Evolutionary conservation across 2,797 vertebrate species (phyloP).

Genomic region (Antennarius maculatus): DNA sequence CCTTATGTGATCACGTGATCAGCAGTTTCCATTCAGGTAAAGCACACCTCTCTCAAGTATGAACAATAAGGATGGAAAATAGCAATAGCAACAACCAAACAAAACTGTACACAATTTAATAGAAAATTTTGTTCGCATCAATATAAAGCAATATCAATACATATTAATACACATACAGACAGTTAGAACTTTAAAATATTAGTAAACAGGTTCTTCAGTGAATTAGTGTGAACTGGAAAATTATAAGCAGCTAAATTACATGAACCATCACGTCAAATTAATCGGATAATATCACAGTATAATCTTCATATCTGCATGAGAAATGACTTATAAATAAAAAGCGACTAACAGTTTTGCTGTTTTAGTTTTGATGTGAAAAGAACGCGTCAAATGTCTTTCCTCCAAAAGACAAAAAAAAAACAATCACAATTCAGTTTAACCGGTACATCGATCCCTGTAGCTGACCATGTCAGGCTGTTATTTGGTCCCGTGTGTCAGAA

Average conservation of each 20-base stretch:
- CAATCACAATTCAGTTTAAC: slow-evolving; percentile 19
- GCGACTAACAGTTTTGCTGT: slow-evolving; percentile 22
- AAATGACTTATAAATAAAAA: slow-evolving; percentile 8
- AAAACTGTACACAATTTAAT: slow-evolving; percentile 64
- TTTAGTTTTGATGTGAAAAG: background rate
- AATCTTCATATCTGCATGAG: slow-evolving; percentile 42
- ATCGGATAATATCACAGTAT: slow-evolving; percentile 64
- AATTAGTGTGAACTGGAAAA: slow-evolving; percentile 25
- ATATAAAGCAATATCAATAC: slow-evolving; percentile 61
- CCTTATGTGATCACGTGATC: slow-evolving; percentile 54
- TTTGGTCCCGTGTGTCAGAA: slow-evolving; percentile 60
- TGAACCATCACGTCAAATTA: slow-evolving; percentile 36
- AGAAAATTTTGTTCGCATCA: slow-evolving; percentile 57
- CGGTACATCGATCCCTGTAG: slow-evolving; percentile 34
- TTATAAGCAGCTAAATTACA: slow-evolving; percentile 34
- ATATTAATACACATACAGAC: slow-evolving; percentile 44
- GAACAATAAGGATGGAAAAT: slow-evolving; percentile 47
- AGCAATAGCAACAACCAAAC: slow-evolving; percentile 50
- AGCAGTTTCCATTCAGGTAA: slow-evolving; percentile 21
- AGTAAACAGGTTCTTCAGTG: slow-evolving; percentile 38
- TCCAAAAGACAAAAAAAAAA: slow-evolving; percentile 1
- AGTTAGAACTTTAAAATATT: slow-evolving; percentile 39
- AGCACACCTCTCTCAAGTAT: slow-evolving; percentile 18
- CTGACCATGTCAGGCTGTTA: slow-evolving; percentile 28
- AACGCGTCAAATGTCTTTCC: slow-evolving; percentile 6